Evolutionary conservation across 2,113 vertebrate species (phyloP).

Genomic region (Forbesichthys papilliferus): DNA sequence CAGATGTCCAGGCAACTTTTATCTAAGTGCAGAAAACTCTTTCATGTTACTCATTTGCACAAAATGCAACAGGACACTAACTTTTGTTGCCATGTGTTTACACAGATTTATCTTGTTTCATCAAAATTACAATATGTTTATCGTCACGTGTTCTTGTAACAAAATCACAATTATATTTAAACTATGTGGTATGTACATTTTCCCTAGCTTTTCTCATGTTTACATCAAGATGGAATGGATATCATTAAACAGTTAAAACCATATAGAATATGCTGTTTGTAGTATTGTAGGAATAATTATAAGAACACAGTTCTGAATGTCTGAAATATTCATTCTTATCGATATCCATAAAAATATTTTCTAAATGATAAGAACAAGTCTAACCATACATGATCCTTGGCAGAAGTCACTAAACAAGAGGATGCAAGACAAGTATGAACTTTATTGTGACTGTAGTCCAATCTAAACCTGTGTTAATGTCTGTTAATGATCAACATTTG

Average conservation of each 20-base stretch:
- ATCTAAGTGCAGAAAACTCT: slow-evolving; percentile 17
- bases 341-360: no score
- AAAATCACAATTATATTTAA: slow-evolving; percentile 14
- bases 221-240: slow-evolving; percentile 44
- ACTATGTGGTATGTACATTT: slow-evolving; percentile 25
- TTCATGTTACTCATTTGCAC: neutral
- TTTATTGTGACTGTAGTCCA: no score
- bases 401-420: no score
- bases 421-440: no score
- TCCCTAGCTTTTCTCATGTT: slow-evolving; percentile 2
- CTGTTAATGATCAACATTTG: no score
- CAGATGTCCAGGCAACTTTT: slow-evolving; percentile 57
- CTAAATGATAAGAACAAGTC: no score
- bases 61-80: neutral
- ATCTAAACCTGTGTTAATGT: no score
- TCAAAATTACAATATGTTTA: slow-evolving; percentile 4
- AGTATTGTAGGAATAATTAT: no score
- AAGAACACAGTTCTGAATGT: no score
- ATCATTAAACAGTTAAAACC: slow-evolving; percentile 48
- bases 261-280: no score
- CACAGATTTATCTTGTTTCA: slow-evolving; percentile 28
- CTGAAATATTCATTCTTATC: no score
- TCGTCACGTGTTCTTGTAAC: slow-evolving; percentile 5
- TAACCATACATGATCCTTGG: no score
- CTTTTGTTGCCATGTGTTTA: slow-evolving; percentile 24